Conservation (phyloP, 1,140 invertebrate species). For the Ips nitidus region DNA sequence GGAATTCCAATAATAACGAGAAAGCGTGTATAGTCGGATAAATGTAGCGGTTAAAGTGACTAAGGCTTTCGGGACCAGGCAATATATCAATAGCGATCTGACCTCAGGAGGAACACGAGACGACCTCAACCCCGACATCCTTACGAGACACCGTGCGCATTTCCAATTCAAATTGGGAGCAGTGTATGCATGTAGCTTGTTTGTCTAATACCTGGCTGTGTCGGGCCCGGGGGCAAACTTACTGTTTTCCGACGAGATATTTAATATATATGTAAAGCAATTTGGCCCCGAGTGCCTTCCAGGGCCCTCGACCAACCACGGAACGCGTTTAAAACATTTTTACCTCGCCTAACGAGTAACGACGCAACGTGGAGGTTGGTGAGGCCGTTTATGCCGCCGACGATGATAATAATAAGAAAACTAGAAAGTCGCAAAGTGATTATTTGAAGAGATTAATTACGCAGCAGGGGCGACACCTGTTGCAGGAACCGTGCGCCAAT, state of each 20-base stretch:
- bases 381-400: background rate
- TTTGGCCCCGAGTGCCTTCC: slow-evolving; percentile 10
- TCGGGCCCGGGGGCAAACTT: slow-evolving; percentile 6
- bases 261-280: slow-evolving; percentile 25
- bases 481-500: slow-evolving; percentile 2
- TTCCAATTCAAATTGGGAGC: slow-evolving; percentile 41
- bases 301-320: background rate
- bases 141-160: slow-evolving; percentile 20
- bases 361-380: background rate
- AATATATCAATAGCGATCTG: slow-evolving; percentile 20
- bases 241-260: slow-evolving; percentile 17
- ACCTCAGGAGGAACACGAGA: slow-evolving; percentile 21
- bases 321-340: background rate
- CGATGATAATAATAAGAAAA: no score
- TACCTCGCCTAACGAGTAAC: background rate
- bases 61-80: background rate
- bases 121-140: slow-evolving; percentile 19
- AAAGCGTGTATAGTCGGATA: no score
- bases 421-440: background rate
- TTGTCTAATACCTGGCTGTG: slow-evolving; percentile 37
- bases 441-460: no score
- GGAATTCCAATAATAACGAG: no score
- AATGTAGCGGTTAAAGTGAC: no score
- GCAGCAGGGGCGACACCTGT: background rate
- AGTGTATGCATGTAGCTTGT: slow-evolving; percentile 32